Evolutionary conservation across 2,888 invertebrate species (phyloP), one percentile per base, ranked within the genome.

Genomic region (Ormyrus thymus): DNA sequence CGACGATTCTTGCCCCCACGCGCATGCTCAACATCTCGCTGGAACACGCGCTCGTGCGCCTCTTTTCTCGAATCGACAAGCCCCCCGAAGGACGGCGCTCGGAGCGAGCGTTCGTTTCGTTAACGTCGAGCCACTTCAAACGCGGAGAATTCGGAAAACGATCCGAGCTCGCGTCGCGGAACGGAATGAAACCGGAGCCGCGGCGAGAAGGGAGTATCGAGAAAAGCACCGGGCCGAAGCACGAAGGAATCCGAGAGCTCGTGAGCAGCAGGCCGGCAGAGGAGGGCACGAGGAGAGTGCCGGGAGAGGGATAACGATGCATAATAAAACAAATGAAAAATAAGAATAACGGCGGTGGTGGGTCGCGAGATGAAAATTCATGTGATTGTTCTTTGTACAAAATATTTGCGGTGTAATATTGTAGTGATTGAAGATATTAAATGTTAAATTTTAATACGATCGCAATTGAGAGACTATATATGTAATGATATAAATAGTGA

Each of bases 351-450:
- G 82, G 81, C 76, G 82, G 81, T 81, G 83, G 77, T 81, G 83
- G 85, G 84, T 84, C 84, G 86, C 83, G 83, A 84, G 74, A 84
- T 71, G 71, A 72, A 88, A 89, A 88, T 90, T 89, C 89, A 92
- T 92, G 92, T 92, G 92, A 92, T 92, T 92, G 92, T 92, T 92
- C 92, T 92, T 91, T 92, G 92, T 92, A 92, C 92, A 92, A 92
- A 91, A 91, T 92, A 87, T 89, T 87, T 87, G 89, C 88, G 89
- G 88, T 90, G 89, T 90, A 90, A 89, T 88, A 89, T 90, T 89
- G 90, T 90, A 90, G 90, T 89, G 89, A 89, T 89, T 88, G 88
- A 89, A 86, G 85, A 89, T 89, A 90, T 88, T 89, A 88, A 90
- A 90, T 90, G 90, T 90, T 90, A 89, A 90, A 90, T 90, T 90